Base-by-base conservation (phyloP, 2,113 vertebrate genomes). In the Cololabis saira region DNA sequence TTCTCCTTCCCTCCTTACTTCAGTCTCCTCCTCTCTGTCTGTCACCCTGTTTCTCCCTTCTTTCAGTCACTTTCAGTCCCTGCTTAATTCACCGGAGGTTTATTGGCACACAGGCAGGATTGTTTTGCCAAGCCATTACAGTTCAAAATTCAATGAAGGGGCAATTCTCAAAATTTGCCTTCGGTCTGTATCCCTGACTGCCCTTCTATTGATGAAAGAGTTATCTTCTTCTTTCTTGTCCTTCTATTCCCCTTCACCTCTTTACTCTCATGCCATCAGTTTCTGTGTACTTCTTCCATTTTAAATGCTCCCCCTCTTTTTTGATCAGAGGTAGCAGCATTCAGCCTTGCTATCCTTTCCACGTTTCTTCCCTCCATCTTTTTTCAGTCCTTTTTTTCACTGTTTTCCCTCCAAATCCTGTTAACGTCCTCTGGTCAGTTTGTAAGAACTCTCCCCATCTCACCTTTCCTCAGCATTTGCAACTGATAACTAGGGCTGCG, bases 111-210 rank as follows among this genome's bases (percentile, higher is more conserved):
- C 80, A 60, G 78, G 70, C 81, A 55, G 86, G 70, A 86, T 82
- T 91, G 88, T 90, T 89, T 87, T 88, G 88, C 87, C 87, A 89
- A 88, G 78, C 82, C 90, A 88, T 91, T 87, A 83, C 84, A 86
- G 87, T 88, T 90, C 69, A 88, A 86, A 91, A 88, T 89, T 85
- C 86, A 89, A 85, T 89, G 86, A 86, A 87, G 82, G 81, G 54
- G 14, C 63, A 75, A 73, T 87, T 83, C 84, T 90, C 81, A 83
- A 78, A 89, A 87, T 81, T 78, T 61, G 76, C 74, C 79, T 78
- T 84, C 79, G 78, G 82, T 85, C 74, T 67, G 47, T 76, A 71
- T 61, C 30, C 44, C 62, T 48, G 61, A 61, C 71, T 40, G 13
- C 24, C 43, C 15, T 24, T 48, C 58, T 19, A 50, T 18, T 63